These are phyloP conservation scores for Masticophis lateralis DNA, from an alignment of 2,797 vertebrate species.

Conservation along the genomic window DNA sequence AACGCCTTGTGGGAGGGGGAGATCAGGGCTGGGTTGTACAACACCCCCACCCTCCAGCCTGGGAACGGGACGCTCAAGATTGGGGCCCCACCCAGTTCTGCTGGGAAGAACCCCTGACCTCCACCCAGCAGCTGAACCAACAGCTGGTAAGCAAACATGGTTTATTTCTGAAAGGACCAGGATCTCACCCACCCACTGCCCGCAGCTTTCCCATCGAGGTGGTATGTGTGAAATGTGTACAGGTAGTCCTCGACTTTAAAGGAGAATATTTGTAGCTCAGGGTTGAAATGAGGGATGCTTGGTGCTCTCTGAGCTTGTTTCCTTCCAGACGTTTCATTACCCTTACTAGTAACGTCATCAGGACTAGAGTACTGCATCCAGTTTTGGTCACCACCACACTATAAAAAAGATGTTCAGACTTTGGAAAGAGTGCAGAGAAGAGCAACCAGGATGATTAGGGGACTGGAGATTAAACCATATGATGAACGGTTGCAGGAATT, in stretches of 20 bases:
- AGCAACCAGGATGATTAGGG: too few species aligned
- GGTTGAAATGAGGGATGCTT: too few species aligned
- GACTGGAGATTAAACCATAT: too few species aligned
- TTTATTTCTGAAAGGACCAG: background rate
- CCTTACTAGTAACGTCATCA: too few species aligned
- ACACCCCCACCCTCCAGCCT: background rate
- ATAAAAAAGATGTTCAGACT: too few species aligned
- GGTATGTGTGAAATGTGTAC: background rate
- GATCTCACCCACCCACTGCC: background rate
- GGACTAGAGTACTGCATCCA: too few species aligned
- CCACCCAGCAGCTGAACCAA: background rate
- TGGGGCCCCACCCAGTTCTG: slow-evolving; percentile 25
- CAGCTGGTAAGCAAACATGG: background rate
- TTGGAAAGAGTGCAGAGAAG: too few species aligned
- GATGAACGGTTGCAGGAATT: too few species aligned
- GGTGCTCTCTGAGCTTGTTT: too few species aligned
- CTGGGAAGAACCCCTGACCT: slow-evolving; percentile 18
- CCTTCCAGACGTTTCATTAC: too few species aligned
- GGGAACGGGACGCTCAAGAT: slow-evolving; percentile 44
- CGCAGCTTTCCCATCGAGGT: background rate
- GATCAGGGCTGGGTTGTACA: background rate
- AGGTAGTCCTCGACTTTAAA: background rate
- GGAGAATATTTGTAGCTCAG: too few species aligned
- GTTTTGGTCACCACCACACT: too few species aligned
- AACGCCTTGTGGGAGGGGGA: background rate